Evolutionary conservation across 2,797 vertebrate species (phyloP), one percentile per base, ranked within the genome.

Genomic region (Taeniopygia guttata): DNA sequence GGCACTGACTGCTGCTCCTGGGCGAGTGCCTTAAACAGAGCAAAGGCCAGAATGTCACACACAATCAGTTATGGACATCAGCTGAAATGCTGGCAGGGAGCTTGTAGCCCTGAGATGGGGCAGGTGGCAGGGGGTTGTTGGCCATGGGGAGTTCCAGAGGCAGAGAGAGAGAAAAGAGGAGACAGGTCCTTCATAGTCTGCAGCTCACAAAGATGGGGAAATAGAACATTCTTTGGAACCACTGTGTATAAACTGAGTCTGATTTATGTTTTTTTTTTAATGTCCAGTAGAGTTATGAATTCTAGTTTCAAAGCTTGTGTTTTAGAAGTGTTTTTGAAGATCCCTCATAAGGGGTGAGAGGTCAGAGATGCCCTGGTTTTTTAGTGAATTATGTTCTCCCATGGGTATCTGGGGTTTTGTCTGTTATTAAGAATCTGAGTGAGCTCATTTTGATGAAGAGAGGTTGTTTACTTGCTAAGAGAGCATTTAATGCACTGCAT

Each of bases 401-500:
- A 9, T 0, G 27, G 63, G 67, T 59, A 63, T 52, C 40, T 70
- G 67, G 63, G 81, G 9, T 16, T 90, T 93, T 87, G 18, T 54
- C 56, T 68, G 32, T 92, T 84, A 29, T 22, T 87, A 84, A 55
- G 81, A 87, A 67, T 70, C 45, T 10, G 60, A 90, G 56, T 42
- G 74, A 84, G 67, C 70, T 93, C 87, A 70, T 92, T 94, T 82
- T 89, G 52, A 26, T 77, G 75, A 63, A 46, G 17, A 62, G 78
- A 27, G 42, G 42, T 63, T 82, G 70, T 90, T 88, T 29, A 68
- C 58, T 87, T 93, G 77, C 95, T 90, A 90, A 69, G 84, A 95
- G 67, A 93, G 59, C 48, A 29, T 94, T 84, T 84, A 89, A 89
- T 72, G 26, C 10, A 2, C 46, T 75, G 69, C 13, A 25, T 94